Evolutionary conservation across 2,797 vertebrate genomes (phyloP).

Genomic region (Jordanella pulchra): DNA sequence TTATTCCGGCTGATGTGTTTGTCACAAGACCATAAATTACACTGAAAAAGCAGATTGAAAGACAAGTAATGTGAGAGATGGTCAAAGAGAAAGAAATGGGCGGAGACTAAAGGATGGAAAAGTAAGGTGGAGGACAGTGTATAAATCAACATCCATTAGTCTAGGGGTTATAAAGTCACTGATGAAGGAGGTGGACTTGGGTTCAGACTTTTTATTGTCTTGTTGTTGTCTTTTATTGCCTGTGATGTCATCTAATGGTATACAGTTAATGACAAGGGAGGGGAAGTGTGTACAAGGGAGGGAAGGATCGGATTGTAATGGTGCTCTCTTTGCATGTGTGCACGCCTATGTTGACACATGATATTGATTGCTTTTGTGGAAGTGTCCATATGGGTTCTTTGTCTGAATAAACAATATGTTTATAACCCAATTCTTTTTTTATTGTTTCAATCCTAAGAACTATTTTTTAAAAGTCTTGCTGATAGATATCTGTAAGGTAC

Average conservation of each 20-base stretch:
- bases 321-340: slow-evolving; percentile 49
- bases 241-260: slow-evolving; percentile 84
- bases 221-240: slow-evolving; percentile 78
- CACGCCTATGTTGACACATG: slow-evolving; percentile 42
- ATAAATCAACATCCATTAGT: slow-evolving; percentile 83
- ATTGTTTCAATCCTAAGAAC: slow-evolving; percentile 11
- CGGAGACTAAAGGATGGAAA: slow-evolving; percentile 42
- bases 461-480: slow-evolving; percentile 15
- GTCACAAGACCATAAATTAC: slow-evolving; percentile 72
- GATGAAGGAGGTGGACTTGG: slow-evolving; percentile 73
- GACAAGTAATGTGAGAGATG: slow-evolving; percentile 29
- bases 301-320: slow-evolving; percentile 66
- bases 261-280: slow-evolving; percentile 70
- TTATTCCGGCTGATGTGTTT: slow-evolving; percentile 62
- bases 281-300: slow-evolving; percentile 63
- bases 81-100: slow-evolving; percentile 27
- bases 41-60: slow-evolving; percentile 29
- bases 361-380: slow-evolving; percentile 62
- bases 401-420: slow-evolving; percentile 21
- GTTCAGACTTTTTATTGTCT: slow-evolving; percentile 76
- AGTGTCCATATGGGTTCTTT: slow-evolving; percentile 16
- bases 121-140: slow-evolving; percentile 58
- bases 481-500: slow-evolving; percentile 20
- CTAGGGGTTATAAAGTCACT: slow-evolving; percentile 75
- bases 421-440: slow-evolving; percentile 26